Conservation (phyloP, 2,888 invertebrate species). For the Dryobota labecula region DNA sequence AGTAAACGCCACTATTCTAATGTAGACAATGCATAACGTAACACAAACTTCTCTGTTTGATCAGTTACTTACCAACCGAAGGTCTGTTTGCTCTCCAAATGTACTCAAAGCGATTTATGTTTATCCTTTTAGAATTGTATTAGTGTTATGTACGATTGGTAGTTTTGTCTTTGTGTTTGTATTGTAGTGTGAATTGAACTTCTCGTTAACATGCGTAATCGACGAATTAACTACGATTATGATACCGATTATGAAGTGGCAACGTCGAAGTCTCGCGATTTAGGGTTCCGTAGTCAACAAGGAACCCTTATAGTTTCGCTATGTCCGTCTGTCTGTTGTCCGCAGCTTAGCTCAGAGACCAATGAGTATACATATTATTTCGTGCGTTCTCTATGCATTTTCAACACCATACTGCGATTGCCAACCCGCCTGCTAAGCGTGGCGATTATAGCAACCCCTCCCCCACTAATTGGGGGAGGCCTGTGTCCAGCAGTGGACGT, state of each 20-base stretch:
- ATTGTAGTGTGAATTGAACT: conserved; percentile 37
- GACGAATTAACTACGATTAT: neutral
- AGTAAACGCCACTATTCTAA: conserved; percentile 52
- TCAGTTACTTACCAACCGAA: conserved; percentile 66
- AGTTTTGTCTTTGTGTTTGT: conserved; percentile 39
- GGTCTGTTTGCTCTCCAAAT: conserved; percentile 60
- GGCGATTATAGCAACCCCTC: too few relatives aligned
- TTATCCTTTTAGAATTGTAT: conserved; percentile 66
- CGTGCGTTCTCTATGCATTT: too few relatives aligned
- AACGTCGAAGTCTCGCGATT: too few relatives aligned
- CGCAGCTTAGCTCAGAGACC: too few relatives aligned
- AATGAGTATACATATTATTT: too few relatives aligned
- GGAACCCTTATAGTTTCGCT: too few relatives aligned
- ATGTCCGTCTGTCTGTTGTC: too few relatives aligned
- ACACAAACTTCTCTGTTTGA: conserved; percentile 71
- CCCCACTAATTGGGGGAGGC: too few relatives aligned
- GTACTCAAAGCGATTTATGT: conserved; percentile 68
- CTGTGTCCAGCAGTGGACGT: too few relatives aligned
- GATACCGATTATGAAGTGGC: neutral
- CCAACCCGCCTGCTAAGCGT: too few relatives aligned
- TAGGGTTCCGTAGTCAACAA: too few relatives aligned
- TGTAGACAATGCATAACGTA: conserved; percentile 62
- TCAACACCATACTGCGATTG: too few relatives aligned
- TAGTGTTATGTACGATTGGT: conserved; percentile 44
- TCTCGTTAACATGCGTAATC: conserved; percentile 7